Conservation (phyloP, 2,797 vertebrate genomes). For the Sebastes oblongus region DNA sequence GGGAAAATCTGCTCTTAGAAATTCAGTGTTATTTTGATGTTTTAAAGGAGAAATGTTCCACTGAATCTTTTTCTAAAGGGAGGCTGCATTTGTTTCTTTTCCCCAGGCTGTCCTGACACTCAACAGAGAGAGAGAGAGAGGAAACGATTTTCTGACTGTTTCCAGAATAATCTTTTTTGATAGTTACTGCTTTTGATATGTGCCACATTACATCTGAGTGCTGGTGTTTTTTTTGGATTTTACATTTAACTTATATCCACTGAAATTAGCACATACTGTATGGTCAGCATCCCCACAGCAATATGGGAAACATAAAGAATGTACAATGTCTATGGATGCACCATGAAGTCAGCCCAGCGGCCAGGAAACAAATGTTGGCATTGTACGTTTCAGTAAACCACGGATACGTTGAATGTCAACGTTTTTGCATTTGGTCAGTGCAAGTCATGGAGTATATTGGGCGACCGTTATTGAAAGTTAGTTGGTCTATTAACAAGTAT, state of each 20-base stretch:
- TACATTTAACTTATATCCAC: not conserved
- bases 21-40: not conserved
- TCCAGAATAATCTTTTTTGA: not conserved
- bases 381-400: not conserved
- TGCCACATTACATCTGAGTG: not conserved
- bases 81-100: not conserved
- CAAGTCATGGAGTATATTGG: too few relatives aligned
- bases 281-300: too few relatives aligned
- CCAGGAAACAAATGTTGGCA: too few relatives aligned
- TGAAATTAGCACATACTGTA: not conserved
- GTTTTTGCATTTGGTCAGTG: not conserved
- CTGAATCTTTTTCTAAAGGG: fast-evolving
- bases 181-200: not conserved
- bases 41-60: not conserved
- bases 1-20: not conserved
- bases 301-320: too few relatives aligned
- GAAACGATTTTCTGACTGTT: not conserved
- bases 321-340: too few relatives aligned
- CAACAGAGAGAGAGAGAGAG: not conserved
- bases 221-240: too few relatives aligned
- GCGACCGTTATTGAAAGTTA: not conserved
- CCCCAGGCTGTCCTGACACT: not conserved
- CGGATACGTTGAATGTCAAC: not conserved
- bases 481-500: not conserved
- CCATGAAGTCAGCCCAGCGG: too few relatives aligned